Percentiles rank a stretch among this genome's conserved stretches.
phyloP scores from a whole-genome alignment of 2,113 vertebrate species.

The Penelope pileata region DNA sequence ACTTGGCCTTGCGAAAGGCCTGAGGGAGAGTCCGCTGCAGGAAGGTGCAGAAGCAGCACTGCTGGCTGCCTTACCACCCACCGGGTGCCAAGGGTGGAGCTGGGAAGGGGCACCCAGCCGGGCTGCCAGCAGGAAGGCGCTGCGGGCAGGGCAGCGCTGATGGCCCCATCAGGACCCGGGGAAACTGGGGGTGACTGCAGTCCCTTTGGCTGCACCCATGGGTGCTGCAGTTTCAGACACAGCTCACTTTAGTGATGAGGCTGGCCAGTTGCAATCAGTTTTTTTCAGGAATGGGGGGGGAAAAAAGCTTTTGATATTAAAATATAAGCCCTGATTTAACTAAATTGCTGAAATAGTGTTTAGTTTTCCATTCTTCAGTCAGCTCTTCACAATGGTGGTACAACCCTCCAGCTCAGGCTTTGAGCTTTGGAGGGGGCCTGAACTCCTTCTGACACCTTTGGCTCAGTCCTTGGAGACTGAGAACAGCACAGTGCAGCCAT shows the following conservation, averaged over 20 bases:
- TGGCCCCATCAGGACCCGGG: rapidly evolving
- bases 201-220: no score
- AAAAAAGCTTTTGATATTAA: not conserved
- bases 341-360: not conserved
- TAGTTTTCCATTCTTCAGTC: not conserved
- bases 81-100: rapidly evolving
- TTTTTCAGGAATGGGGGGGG: not conserved
- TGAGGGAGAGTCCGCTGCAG: not conserved
- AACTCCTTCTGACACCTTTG: not conserved
- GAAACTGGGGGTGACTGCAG: rapidly evolving
- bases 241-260: rapidly evolving
- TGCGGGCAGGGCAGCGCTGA: not conserved
- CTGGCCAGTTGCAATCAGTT: rapidly evolving
- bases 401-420: not conserved
- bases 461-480: not conserved
- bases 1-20: not conserved
- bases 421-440: not conserved
- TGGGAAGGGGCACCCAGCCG: rapidly evolving
- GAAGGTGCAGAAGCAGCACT: not conserved
- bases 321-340: not conserved
- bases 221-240: rapidly evolving
- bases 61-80: not conserved
- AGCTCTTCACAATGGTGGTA: not conserved
- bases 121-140: no score
- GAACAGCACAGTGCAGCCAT: not conserved